Percentiles rank a stretch among this genome's conserved stretches.
Conservation (phyloP, 2,113 vertebrate species). For the Microcebus jonahi region DNA sequence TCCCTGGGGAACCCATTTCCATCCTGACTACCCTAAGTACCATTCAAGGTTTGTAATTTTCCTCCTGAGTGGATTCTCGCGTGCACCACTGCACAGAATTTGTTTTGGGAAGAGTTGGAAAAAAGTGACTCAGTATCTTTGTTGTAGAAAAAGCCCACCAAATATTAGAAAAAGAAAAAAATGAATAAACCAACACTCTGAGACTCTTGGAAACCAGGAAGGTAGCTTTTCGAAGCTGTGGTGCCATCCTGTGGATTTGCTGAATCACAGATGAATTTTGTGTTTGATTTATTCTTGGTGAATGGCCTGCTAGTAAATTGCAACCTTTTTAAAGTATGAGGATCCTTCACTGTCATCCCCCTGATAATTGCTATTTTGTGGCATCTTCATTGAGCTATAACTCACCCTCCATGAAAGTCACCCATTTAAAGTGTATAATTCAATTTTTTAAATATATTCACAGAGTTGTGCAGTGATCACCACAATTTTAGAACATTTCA, state of each 20-base stretch:
- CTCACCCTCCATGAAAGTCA: neutral
- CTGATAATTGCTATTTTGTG: neutral
- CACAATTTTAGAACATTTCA: neutral
- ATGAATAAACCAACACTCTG: neutral
- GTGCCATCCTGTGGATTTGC: conserved; percentile 51
- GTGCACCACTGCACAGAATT: neutral
- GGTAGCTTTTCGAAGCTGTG: neutral
- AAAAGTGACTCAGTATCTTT: neutral
- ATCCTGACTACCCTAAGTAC: neutral
- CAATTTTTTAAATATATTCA: neutral
- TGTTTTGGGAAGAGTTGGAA: neutral
- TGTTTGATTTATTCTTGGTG: neutral
- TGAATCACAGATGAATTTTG: conserved; percentile 27
- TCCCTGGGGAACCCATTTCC: neutral
- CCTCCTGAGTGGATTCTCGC: neutral
- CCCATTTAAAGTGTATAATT: neutral
- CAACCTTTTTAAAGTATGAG: neutral
- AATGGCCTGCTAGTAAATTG: neutral
- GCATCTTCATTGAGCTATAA: neutral
- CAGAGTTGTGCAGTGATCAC: neutral
- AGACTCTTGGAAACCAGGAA: neutral
- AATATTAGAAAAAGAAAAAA: neutral
- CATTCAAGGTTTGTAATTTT: neutral
- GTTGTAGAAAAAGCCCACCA: neutral
- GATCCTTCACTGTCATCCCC: neutral